phyloP scores from a whole-genome alignment of 35 echinoderm and acorn worm species.

The Apostichopus japonicus region DNA sequence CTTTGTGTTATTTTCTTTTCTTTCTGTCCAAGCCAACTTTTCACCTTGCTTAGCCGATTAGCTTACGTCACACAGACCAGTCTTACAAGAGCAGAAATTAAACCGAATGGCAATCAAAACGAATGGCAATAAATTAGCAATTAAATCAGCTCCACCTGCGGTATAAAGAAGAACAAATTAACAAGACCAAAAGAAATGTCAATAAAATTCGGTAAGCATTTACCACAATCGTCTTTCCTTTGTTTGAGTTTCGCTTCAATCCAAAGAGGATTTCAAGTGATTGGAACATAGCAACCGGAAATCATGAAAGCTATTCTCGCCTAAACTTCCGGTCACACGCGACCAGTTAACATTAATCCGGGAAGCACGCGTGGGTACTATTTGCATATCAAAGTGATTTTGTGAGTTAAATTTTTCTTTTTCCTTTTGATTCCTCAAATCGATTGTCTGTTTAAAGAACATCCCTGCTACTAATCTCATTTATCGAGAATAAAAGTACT shows the following conservation, averaged over 20 bases:
- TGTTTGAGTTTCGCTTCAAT: background rate
- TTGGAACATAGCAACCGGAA: constrained; percentile 45
- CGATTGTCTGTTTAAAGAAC: too few relatives aligned
- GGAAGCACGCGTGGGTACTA: background rate
- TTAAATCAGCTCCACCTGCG: too few relatives aligned
- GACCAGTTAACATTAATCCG: background rate
- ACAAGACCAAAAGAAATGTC: background rate
- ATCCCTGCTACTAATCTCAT: too few relatives aligned
- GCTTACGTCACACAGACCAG: too few relatives aligned
- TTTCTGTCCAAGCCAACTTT: too few relatives aligned
- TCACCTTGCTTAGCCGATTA: too few relatives aligned
- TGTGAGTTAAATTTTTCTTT: background rate
- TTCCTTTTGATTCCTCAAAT: background rate
- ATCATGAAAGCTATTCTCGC: background rate
- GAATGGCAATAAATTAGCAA: too few relatives aligned
- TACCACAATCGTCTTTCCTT: background rate
- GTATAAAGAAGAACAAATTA: too few relatives aligned
- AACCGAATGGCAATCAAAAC: too few relatives aligned
- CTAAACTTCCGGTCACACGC: constrained; percentile 5
- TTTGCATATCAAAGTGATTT: constrained; percentile 1
- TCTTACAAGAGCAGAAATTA: too few relatives aligned
- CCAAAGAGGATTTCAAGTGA: constrained; percentile 53
- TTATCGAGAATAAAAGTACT: too few relatives aligned
- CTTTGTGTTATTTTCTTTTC: too few relatives aligned
- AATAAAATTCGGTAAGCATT: background rate